Evolutionary conservation across 2,797 vertebrate genomes (phyloP).

Genomic region (Lacerta agilis): DNA sequence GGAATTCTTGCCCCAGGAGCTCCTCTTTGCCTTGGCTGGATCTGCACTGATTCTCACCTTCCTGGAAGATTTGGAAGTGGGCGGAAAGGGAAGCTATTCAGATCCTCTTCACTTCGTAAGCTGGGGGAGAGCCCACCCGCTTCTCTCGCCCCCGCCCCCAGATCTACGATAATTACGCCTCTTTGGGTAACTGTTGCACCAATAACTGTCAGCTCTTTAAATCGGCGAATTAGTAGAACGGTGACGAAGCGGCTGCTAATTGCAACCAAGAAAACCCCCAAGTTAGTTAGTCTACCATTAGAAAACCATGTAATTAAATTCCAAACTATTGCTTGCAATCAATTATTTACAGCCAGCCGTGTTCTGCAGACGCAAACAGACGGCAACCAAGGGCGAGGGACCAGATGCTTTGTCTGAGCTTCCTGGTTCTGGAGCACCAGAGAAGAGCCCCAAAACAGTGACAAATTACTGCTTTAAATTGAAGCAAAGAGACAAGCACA

Average conservation of each 20-base stretch:
- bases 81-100: not conserved
- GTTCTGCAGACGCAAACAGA: not conserved
- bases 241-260: not conserved
- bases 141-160: not conserved
- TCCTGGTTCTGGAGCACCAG: not conserved
- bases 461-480: not conserved
- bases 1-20: not conserved
- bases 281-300: not conserved
- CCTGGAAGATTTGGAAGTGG: not conserved
- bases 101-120: not conserved
- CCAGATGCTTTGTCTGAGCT: not conserved
- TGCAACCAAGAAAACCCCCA: not conserved
- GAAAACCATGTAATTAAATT: not conserved
- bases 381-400: not conserved
- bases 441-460: not conserved
- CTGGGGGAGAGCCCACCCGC: not conserved
- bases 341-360: constrained; percentile 11
- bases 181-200: not conserved
- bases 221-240: not conserved
- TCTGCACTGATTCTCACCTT: not conserved
- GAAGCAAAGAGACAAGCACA: not conserved
- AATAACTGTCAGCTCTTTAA: not conserved
- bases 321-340: not conserved
- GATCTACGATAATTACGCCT: not conserved
- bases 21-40: not conserved